Evolutionary conservation across 1,140 invertebrate genomes (phyloP), one percentile per base, ranked within the genome.

Genomic region (Sycobia sp.): DNA sequence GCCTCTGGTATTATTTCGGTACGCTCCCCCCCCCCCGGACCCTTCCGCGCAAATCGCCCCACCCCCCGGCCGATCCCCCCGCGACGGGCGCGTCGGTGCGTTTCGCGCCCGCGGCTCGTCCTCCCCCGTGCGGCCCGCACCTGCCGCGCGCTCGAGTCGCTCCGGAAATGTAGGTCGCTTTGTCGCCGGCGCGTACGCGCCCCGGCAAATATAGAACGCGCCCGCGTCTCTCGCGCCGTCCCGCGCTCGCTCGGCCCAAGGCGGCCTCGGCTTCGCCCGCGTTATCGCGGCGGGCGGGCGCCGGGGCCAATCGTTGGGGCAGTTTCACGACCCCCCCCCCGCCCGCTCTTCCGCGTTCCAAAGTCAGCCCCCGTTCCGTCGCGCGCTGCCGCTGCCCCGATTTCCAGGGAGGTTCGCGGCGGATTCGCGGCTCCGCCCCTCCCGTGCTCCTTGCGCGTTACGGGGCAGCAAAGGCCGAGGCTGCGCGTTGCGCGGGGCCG

Each of bases 111-210:
- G 16, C 36, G 3, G 11, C 36, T n/a, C 36, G n/a, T n/a, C n/a
- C n/a, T 4, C 36, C 10, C 11, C 5, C 36, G 36, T 14, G 11
- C 3, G 20, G 43, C 13, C 43, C 20, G 43, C 18, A 14, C 5
- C 4, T 5, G 43, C 13, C 13, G 10, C 16, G 8, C 41, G 29
- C 18, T 22, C 27, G 14, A 32, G 25, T 51, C 44, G 60, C 43
- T 67, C 69, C 64, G 69, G 67, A 73, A 70, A 73, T 75, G 54
- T 72, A 71, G 73, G 72, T 68, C 70, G 71, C 54, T 64, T 73
- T 70, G 70, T 66, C 65, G 46, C 57, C 38, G n/a, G 38, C n/a
- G 46, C 57, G 49, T 14, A 27, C 59, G 41, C 57, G 56, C 56
- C 62, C 32, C 43, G 59, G 67, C 71, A 66, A 65, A 73, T 74